A percentile compares a stretch with the other conserved stretches of the same genome.
phyloP scores from a whole-genome alignment of 2,113 vertebrate species.

The Aspidoscelis tigris region DNA sequence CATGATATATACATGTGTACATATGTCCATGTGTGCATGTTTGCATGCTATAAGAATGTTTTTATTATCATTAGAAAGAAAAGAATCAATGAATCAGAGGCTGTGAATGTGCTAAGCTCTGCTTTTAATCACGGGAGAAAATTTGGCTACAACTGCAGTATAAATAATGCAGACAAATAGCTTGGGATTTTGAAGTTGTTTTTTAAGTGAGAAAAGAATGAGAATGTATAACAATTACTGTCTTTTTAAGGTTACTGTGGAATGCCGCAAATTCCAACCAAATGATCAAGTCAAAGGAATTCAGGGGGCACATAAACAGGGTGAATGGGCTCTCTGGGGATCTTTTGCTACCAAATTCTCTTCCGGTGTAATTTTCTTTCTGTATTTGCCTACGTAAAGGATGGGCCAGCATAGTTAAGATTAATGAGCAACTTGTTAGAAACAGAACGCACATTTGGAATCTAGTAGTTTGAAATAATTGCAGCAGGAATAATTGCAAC shows the following conservation, averaged over 20 bases:
- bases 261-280: background rate
- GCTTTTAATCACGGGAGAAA: too few relatives aligned
- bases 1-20: too few relatives aligned
- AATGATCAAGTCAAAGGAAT: background rate
- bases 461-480: constrained; percentile 63
- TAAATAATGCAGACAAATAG: too few relatives aligned
- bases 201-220: too few relatives aligned
- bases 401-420: constrained; percentile 58
- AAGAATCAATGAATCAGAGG: too few relatives aligned
- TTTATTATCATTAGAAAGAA: too few relatives aligned
- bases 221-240: background rate
- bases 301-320: background rate
- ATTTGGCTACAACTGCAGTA: too few relatives aligned
- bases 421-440: constrained; percentile 62
- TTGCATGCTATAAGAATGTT: too few relatives aligned
- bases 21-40: too few relatives aligned
- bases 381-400: constrained; percentile 61
- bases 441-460: constrained; percentile 39
- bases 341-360: constrained; percentile 22
- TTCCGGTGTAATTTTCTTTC: constrained; percentile 59
- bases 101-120: too few relatives aligned
- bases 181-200: too few relatives aligned
- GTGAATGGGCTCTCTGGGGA: too few relatives aligned
- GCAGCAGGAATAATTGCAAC: constrained; percentile 37
- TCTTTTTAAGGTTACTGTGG: background rate